These are phyloP conservation scores for Toxonevra muliebris DNA, from an alignment of 2,888 invertebrate genomes.

Conservation along the genomic window DNA sequence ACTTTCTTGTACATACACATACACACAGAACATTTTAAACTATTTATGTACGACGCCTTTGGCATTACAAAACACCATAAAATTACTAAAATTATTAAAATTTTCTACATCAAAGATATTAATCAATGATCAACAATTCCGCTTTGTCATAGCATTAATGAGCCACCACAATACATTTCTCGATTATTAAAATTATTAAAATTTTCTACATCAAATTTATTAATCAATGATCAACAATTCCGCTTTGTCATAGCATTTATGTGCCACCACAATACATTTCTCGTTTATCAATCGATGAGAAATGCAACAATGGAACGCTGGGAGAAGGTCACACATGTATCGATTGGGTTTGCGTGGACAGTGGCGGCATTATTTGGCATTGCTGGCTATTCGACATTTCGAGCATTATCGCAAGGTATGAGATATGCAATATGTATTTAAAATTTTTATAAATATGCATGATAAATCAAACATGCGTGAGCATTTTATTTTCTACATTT, in stretches of 20 bases:
- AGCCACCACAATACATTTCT: constrained; percentile 90
- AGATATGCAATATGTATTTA: neutral
- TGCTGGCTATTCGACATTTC: constrained; percentile 83
- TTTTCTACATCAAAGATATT: too few relatives aligned
- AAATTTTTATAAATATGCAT: too few relatives aligned
- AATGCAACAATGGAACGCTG: constrained; percentile 79
- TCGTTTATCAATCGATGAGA: constrained; percentile 82
- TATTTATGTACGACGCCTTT: too few relatives aligned
- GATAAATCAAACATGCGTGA: too few relatives aligned
- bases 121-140: constrained; percentile 5
- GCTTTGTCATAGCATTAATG: constrained; percentile 76
- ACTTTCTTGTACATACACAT: too few relatives aligned
- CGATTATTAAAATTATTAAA: constrained; percentile 80
- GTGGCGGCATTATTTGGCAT: constrained; percentile 79
- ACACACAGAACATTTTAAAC: too few relatives aligned
- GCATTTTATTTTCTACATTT: too few relatives aligned
- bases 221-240: constrained; percentile 3
- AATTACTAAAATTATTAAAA: too few relatives aligned
- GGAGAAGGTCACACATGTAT: constrained; percentile 83
- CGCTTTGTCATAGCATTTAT: constrained; percentile 74
- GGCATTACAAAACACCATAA: too few relatives aligned
- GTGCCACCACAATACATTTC: constrained; percentile 89
- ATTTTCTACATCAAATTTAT: too few relatives aligned
- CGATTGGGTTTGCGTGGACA: constrained; percentile 76
- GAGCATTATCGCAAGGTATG: constrained; percentile 78